Base-by-base conservation (phyloP, 2,797 vertebrate genomes). In the Propithecus perrieri region DNA sequence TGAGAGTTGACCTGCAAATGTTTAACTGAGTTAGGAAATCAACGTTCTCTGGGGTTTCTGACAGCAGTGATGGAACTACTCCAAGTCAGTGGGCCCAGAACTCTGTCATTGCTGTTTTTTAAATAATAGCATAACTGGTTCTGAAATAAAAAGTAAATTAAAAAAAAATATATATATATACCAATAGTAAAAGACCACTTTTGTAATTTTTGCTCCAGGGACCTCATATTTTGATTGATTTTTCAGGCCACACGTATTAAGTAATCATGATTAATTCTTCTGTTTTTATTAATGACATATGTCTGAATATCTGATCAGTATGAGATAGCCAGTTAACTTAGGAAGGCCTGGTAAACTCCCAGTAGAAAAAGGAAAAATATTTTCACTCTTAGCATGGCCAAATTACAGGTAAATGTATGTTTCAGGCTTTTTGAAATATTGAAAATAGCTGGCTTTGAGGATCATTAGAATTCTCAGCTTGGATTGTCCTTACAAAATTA, bases 171-270 rank as follows among this genome's bases (percentile, higher is more conserved):
- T 18, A 22, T 11, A 59, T 57, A 57, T 57, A 26, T 59, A 26
- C 30, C 11, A 24, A n/a, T 30, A 85, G 69, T 89, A 74, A 48
- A 38, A 95, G 50, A 88, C 12, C 28, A 65, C 35, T 86, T 79
- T 86, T 71, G 53, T 81, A 92, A 48, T 41, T 87, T 95, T 92
- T 94, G 46, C 30, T 24, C 38, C 35, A 17, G 13, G 53, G 35
- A 48, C 13, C 63, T 97, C 48, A 53, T 83, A 90, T 96, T 95
- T 91, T 94, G 55, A 97, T 46, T 91, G 94, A 61, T 95, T 94
- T 95, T 96, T 48, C 28, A 95, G 65, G 79, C 12, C 22, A 75
- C 22, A 2, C 46, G 17, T 92, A 48, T 53, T 78, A 81, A 94
- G 33, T 87, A 61, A 41, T 89, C 33, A 33, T 85, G 61, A 94